Conservation (phyloP, 2,797 vertebrate species). For the Leptoclinus maculatus region DNA sequence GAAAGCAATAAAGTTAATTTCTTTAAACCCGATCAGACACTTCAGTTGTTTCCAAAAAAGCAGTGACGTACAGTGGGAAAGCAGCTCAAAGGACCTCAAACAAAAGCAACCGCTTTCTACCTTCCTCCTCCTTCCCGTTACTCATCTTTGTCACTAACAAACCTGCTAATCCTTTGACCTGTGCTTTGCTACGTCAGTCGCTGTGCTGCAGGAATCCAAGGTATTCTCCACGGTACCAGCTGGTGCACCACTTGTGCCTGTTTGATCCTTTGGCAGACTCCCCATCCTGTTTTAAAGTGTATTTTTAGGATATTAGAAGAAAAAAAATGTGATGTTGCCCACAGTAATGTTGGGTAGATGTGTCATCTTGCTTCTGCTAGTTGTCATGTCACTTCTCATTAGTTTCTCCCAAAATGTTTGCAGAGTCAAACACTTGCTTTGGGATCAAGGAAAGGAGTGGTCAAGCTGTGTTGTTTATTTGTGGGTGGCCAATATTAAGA, state of each 20-base stretch:
- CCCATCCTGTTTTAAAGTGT: slow-evolving; percentile 66
- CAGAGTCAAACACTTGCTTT: slow-evolving; percentile 20
- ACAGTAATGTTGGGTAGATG: slow-evolving; percentile 59
- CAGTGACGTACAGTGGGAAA: not conserved
- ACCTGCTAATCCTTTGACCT: slow-evolving; percentile 68
- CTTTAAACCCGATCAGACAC: not conserved
- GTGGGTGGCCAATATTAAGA: slow-evolving; percentile 41
- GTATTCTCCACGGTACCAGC: slow-evolving; percentile 76
- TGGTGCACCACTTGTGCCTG: slow-evolving; percentile 77
- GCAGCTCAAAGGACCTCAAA: slow-evolving; percentile 34
- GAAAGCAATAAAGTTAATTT: not conserved
- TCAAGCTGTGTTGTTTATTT: slow-evolving; percentile 58
- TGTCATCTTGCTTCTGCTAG: slow-evolving; percentile 57
- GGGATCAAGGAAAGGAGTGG: slow-evolving; percentile 46
- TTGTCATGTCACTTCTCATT: slow-evolving; percentile 60
- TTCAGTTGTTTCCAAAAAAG: slow-evolving; percentile 23
- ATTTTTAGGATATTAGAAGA: slow-evolving; percentile 75
- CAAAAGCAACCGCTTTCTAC: slow-evolving; percentile 38
- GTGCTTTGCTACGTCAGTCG: slow-evolving; percentile 63
- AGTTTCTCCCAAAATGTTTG: slow-evolving; percentile 44
- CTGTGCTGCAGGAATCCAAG: slow-evolving; percentile 68
- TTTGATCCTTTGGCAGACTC: slow-evolving; percentile 80
- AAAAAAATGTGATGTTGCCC: slow-evolving; percentile 59
- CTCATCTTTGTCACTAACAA: slow-evolving; percentile 63
- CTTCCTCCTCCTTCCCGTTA: slow-evolving; percentile 48